These are phyloP conservation scores for Chaenocephalus aceratus DNA, from an alignment of 2,113 vertebrate species.

Conservation along the genomic window DNA sequence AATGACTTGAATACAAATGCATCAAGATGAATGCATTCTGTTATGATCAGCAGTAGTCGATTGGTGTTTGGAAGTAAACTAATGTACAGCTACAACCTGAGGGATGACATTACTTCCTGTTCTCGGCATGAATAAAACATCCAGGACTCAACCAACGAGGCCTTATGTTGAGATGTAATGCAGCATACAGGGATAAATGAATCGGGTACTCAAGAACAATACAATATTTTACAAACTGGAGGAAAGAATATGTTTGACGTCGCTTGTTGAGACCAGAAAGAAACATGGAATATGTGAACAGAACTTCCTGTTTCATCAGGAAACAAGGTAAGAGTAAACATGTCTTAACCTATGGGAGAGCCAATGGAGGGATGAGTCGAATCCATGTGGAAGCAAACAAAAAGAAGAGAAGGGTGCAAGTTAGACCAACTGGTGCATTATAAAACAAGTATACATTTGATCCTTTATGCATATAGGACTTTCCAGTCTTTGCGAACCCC, in stretches of 20 bases:
- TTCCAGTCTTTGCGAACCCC: too few species aligned
- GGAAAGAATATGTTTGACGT: not conserved
- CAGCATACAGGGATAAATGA: not conserved
- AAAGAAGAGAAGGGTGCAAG: slow-evolving; percentile 2
- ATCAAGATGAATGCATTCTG: slow-evolving; percentile 20
- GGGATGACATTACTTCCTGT: slow-evolving; percentile 32
- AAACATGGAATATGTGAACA: not conserved
- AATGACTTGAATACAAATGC: slow-evolving; percentile 19
- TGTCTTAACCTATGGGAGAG: slow-evolving; percentile 49
- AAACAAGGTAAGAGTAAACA: not conserved
- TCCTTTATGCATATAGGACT: too few species aligned
- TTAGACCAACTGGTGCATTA: not conserved
- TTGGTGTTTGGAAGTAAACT: not conserved
- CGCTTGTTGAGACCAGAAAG: not conserved
- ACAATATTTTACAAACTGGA: not conserved
- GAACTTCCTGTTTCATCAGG: not conserved
- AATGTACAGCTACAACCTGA: not conserved
- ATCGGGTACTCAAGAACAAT: not conserved
- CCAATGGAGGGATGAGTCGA: not conserved
- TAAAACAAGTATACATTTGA: not conserved
- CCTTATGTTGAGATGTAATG: not conserved
- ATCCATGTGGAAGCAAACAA: not conserved
- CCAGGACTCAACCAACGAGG: not conserved
- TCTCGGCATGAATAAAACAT: slow-evolving; percentile 26
- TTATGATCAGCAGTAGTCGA: slow-evolving; percentile 13